Base-by-base conservation (phyloP, 2,113 vertebrate genomes). In the Cyanocitta stelleri region DNA sequence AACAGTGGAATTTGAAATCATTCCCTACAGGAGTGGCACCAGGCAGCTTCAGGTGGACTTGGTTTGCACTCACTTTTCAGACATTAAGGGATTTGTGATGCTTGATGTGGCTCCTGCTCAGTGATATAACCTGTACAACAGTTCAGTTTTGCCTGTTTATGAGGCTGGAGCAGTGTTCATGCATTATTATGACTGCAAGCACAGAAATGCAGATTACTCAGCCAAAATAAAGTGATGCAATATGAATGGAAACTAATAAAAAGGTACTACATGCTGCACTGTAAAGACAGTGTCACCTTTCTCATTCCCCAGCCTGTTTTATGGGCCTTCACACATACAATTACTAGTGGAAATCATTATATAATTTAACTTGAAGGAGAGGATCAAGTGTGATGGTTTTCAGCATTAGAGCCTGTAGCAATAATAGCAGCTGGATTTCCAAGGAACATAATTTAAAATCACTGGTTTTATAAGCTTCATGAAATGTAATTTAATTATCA, bases 31-130 rank as follows among this genome's bases (percentile, higher is more conserved):
- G 85, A 97, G 96, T 5, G 98, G 98, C 74, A 93, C 55, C 27
- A 96, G 93, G 92, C 98, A 98, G 84, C 97, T 98, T 24, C 98
- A 98, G 93, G 98, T 97, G 68, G 96, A 98, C 83, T 92, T 98
- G 24, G 59, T 97, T 91, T 98, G 96, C 92, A 56, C 21, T 20
- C 51, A 16, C 61, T 96, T 96, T 79, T 91, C 96, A 94, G 81
- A 93, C n/a, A 91, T 97, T 43, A 97, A 97, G 81, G 93, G 92
- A 68, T 97, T 94, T 91, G 81, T 94, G 66, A 97, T 67, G 82
- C 61, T 97, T 59, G 81, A 95, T 23, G 93, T 97, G 85, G 82
- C 87, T 41, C 85, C 95, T 59, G 77, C 69, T 67, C 61, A 68
- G 48, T 96, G 81, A 95, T 22, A 74, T 0, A 35, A 52, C 64